Evolutionary conservation across 1,140 invertebrate genomes (phyloP).

Genomic region (Pissodes strobi): DNA sequence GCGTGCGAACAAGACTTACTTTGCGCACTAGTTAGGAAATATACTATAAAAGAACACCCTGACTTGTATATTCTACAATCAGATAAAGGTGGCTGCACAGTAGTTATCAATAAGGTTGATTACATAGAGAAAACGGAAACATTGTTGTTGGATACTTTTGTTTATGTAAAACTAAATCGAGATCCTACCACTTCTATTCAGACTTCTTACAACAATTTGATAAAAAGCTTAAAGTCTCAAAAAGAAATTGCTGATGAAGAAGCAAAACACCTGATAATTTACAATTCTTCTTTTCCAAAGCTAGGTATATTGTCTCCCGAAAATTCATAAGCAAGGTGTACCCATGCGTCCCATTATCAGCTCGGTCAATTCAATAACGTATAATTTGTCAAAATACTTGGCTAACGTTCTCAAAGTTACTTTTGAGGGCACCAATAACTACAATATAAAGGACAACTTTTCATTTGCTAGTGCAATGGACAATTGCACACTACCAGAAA

Average conservation of each 20-base stretch:
- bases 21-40: too few species aligned
- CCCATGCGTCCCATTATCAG: not conserved
- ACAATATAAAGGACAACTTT: not conserved
- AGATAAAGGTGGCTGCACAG: not conserved
- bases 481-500: too few species aligned
- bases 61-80: not conserved
- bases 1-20: too few species aligned
- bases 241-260: not conserved
- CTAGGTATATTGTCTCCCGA: not conserved
- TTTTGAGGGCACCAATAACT: not conserved
- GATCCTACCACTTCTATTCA: not conserved
- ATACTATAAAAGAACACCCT: too few species aligned
- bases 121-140: not conserved
- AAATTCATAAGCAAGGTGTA: not conserved
- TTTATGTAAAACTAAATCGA: not conserved
- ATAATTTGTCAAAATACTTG: not conserved
- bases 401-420: not conserved
- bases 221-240: not conserved
- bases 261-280: not conserved
- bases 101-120: not conserved
- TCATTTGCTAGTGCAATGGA: not conserved
- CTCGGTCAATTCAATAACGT: not conserved
- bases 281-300: not conserved
- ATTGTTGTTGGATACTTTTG: not conserved
- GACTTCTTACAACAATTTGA: not conserved